A percentile compares a stretch with the other conserved stretches of the same genome.
Evolutionary conservation across 2,113 vertebrate species (phyloP).

Genomic region (Cricetomys ansorgei): DNA sequence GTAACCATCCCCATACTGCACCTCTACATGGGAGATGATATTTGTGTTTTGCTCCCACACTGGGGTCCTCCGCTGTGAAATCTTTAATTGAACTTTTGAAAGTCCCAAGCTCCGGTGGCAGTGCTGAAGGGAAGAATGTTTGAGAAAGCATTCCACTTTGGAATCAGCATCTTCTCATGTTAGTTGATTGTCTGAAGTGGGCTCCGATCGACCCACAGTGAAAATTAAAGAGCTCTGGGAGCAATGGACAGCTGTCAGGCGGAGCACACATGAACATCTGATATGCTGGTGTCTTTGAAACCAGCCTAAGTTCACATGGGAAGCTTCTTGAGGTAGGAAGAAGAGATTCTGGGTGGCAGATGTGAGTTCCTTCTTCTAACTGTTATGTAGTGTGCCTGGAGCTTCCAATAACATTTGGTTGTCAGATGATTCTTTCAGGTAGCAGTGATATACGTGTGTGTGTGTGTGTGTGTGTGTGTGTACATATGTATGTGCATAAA

Average conservation of each 20-base stretch:
- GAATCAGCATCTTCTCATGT: background rate
- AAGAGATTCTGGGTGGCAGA: background rate
- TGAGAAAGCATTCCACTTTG: background rate
- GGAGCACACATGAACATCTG: background rate
- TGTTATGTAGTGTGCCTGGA: background rate
- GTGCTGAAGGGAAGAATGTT: background rate
- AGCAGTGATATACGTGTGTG: background rate
- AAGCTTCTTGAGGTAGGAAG: background rate
- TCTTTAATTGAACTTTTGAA: background rate
- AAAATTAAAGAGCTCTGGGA: background rate
- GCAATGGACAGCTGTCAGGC: background rate
- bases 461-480: background rate
- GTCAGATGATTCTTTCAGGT: conserved; percentile 45
- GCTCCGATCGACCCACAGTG: background rate
- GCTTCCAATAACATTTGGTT: background rate
- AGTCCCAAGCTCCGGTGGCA: background rate
- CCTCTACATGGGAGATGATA: background rate
- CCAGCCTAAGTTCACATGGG: background rate
- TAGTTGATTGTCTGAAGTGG: background rate
- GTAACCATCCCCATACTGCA: background rate
- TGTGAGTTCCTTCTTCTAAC: conserved; percentile 1
- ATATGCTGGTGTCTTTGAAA: background rate
- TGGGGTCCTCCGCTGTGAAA: background rate
- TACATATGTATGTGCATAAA: background rate
- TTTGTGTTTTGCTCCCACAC: background rate